These are phyloP conservation scores for Hylyphantes graminicola DNA, from an alignment of 1,140 invertebrate genomes.

Conservation along the genomic window DNA sequence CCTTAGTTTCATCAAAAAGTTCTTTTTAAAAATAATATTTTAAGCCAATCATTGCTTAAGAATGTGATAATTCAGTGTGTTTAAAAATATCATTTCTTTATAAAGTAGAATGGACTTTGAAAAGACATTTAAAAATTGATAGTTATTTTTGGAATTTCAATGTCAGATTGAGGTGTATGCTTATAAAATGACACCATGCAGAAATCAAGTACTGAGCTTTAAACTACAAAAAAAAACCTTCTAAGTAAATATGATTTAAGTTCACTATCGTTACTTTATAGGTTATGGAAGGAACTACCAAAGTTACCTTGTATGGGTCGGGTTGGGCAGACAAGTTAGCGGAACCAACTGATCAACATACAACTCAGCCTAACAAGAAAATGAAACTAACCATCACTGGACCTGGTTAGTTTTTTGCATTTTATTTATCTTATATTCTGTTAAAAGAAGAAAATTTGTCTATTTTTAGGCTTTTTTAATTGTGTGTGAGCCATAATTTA, in stretches of 20 bases:
- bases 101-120: no score
- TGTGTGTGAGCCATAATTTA: no score
- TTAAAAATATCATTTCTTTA: no score
- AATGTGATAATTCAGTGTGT: no score
- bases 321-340: conserved; percentile 80
- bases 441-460: neutral
- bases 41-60: no score
- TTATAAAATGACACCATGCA: no score
- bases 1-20: no score
- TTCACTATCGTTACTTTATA: conserved; percentile 48
- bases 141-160: no score
- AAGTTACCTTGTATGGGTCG: conserved; percentile 77
- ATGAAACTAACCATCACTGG: conserved; percentile 74
- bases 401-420: conserved; percentile 65
- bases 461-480: no score
- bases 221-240: neutral
- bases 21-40: no score
- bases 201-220: neutral
- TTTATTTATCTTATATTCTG: neutral
- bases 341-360: conserved; percentile 74
- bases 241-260: neutral
- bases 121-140: no score
- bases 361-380: conserved; percentile 75
- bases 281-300: conserved; percentile 75
- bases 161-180: no score